Conservation (phyloP, 2,797 vertebrate species). For the Lithobates pipiens region DNA sequence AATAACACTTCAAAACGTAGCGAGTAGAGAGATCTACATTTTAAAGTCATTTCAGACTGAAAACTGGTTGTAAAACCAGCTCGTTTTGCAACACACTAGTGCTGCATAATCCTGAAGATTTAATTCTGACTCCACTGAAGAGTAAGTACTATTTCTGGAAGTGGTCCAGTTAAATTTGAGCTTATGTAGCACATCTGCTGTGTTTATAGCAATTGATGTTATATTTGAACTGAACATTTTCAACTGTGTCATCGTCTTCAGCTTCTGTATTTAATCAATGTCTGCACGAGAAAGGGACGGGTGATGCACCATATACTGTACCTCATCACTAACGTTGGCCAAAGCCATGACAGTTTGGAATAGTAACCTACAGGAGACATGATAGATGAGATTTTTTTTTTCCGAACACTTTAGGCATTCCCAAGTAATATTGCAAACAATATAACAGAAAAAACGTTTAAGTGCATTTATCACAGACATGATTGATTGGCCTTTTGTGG, state of each 20-base stretch:
- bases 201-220: slow-evolving; percentile 37
- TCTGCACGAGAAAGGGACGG: background rate
- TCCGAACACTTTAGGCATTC: background rate
- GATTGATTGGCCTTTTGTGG: too few species aligned
- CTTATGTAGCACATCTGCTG: slow-evolving; percentile 56
- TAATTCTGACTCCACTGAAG: slow-evolving; percentile 32
- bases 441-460: background rate
- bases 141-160: slow-evolving; percentile 53
- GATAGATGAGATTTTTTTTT: too few species aligned
- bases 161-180: slow-evolving; percentile 49
- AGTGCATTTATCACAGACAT: background rate
- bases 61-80: slow-evolving; percentile 44
- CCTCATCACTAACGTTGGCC: too few species aligned
- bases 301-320: background rate
- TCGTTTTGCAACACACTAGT: slow-evolving; percentile 33
- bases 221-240: slow-evolving; percentile 32
- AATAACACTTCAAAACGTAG: background rate
- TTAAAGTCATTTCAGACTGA: slow-evolving; percentile 23
- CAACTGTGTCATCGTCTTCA: slow-evolving; percentile 6
- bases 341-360: too few species aligned
- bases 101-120: slow-evolving; percentile 54
- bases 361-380: too few species aligned
- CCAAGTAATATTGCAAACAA: background rate
- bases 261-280: slow-evolving; percentile 34
- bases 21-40: background rate